Conservation (phyloP, 1,140 invertebrate species). For the Camponotus vicinus region DNA sequence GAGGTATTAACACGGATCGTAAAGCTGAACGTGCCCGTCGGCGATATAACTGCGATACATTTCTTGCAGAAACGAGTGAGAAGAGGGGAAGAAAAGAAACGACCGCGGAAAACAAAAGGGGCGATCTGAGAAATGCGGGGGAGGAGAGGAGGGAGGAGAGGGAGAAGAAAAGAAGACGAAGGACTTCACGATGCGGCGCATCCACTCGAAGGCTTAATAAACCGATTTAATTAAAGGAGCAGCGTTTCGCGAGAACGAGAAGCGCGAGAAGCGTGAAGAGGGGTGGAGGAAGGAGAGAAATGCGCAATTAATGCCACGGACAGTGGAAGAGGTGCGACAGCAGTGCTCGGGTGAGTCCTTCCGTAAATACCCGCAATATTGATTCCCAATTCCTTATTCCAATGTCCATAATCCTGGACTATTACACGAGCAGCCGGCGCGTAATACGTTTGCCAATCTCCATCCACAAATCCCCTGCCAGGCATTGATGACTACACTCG, state of each 20-base stretch:
- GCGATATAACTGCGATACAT: slow-evolving; percentile 74
- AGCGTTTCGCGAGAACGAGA: slow-evolving; percentile 67
- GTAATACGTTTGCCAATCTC: slow-evolving; percentile 65
- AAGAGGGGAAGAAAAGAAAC: slow-evolving; percentile 24
- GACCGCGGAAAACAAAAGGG: slow-evolving; percentile 10
- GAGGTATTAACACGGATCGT: slow-evolving; percentile 79
- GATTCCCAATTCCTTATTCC: slow-evolving; percentile 75
- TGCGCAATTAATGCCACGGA: slow-evolving; percentile 72
- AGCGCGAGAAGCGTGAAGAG: slow-evolving; percentile 40
- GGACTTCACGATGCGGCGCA: slow-evolving; percentile 68
- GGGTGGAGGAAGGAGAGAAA: slow-evolving; percentile 39
- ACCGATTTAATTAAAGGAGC: slow-evolving; percentile 81
- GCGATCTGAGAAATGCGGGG: not conserved
- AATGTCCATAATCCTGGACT: slow-evolving; percentile 71
- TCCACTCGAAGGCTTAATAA: slow-evolving; percentile 79
- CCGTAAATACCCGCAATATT: slow-evolving; percentile 75
- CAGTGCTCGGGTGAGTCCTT: slow-evolving; percentile 64
- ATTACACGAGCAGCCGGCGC: slow-evolving; percentile 63
- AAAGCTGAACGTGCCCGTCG: slow-evolving; percentile 75
- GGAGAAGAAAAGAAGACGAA: slow-evolving; percentile 42
- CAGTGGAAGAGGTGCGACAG: slow-evolving; percentile 63
- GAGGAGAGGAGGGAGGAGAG: not conserved
- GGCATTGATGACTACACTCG: slow-evolving; percentile 50
- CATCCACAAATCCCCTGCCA: slow-evolving; percentile 45
- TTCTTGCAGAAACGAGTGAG: slow-evolving; percentile 47